These are phyloP conservation scores for Gymnodraco acuticeps DNA, from an alignment of 2,797 vertebrate species.

Conservation along the genomic window DNA sequence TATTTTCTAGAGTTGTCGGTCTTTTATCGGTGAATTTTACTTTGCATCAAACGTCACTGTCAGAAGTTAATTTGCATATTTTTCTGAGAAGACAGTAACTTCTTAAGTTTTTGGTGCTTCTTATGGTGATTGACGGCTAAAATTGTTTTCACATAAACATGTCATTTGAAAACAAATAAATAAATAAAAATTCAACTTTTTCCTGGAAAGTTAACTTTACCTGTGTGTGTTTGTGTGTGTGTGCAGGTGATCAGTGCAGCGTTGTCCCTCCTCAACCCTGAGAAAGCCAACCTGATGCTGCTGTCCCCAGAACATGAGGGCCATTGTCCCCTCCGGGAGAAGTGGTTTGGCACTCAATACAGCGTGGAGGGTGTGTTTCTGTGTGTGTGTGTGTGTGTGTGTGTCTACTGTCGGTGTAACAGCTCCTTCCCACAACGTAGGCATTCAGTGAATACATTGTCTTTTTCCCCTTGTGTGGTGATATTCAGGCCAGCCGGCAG, in stretches of 20 bases:
- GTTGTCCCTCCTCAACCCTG: conserved; percentile 89
- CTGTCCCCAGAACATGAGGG: conserved; percentile 95
- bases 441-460: conserved; percentile 55
- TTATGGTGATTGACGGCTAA: conserved; percentile 53
- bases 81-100: conserved; percentile 23
- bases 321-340: conserved; percentile 91
- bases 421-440: conserved; percentile 34
- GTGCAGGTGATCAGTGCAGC: conserved; percentile 91
- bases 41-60: conserved; percentile 40
- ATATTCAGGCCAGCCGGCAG: conserved; percentile 51
- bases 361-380: conserved; percentile 88
- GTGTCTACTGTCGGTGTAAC: conserved; percentile 37
- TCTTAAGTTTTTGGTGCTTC: conserved; percentile 26
- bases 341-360: conserved; percentile 97
- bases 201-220: conserved; percentile 68
- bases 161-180: conserved; percentile 22
- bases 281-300: conserved; percentile 93
- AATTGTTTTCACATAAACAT: conserved; percentile 43
- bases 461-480: conserved; percentile 53
- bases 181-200: too few relatives aligned
- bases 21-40: conserved; percentile 36
- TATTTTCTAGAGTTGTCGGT: conserved; percentile 20
- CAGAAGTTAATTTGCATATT: conserved; percentile 54
- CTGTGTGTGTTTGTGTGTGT: conserved; percentile 70
- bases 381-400: conserved; percentile 15